Base-by-base conservation (phyloP, 1,140 invertebrate species). In the Drosophila parvula region DNA sequence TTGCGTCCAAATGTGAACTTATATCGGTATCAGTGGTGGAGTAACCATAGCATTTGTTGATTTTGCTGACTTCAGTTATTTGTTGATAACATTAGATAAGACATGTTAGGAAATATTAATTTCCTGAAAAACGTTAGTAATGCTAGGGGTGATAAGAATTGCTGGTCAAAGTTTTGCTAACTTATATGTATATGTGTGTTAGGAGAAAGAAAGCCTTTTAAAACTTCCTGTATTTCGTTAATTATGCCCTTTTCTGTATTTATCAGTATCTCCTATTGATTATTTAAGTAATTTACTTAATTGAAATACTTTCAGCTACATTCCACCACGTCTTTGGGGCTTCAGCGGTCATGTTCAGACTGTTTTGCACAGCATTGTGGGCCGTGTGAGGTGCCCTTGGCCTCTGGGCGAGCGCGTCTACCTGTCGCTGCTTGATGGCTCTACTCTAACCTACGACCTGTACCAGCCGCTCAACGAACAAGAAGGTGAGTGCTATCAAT, bases 341-440 rank as follows among this genome's bases (percentile, higher is more conserved):
- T 97, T 97, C 85, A 98, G 96, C 92, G 98, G 98, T 6, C 98
- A 98, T 92, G 94, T 98, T 27, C 97, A 98, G 91, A 98, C 97
- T 0, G 96, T 98, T 45, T 92, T 98, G 16, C 97, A 98, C 93
- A 98, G 97, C 79, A 94, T 98, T 70, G 95, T 98, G 74, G 97
- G 97, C 3, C 94, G 97, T 51, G 95, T 97, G 10, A 94, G 95
- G 51, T 97, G 97, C 79, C 84, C 96, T 48, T 96, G 96, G 94
- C 96, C 96, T 1, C 95, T 96, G 76, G 97, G 97, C 27, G 95
- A 96, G 69, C 93, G 98, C 44, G 94, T 96, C 59, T 95, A 95
- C 76, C 92, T 98, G 7, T 92, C 93, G 11, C 93, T 98, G 58
- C 86, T 93, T 4, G 98, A 98, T 93, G 96, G 95, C 30, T 97